Base-by-base conservation (phyloP, 2,113 vertebrate genomes). In the Halichoerus grypus region DNA sequence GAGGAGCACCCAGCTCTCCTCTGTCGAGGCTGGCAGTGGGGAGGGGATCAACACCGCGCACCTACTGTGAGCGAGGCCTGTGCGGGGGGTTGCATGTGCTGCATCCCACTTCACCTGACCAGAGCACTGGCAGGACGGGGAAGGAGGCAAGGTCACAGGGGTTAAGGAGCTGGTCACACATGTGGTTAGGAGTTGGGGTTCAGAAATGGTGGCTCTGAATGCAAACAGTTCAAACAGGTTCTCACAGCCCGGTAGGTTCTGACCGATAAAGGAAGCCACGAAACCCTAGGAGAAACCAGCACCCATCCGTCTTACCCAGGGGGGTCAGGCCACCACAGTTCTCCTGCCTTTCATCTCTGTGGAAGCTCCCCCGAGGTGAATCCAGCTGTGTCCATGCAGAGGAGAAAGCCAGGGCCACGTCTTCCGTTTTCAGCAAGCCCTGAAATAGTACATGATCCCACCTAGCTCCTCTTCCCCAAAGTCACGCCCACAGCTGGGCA, bases 401-500 rank as follows among this genome's bases (percentile, higher is more conserved):
- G 19, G 85, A 42, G 5, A 91, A 10, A 0, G n/a, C 67, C 79
- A 69, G 81, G 24, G 81, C 61, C 85, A 88, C 46, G 18, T 89
- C 96, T 91, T 98, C 98, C 82, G 93, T 72, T 86, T 97, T 96
- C 49, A 96, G 79, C 46, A 67, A 8, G 26, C 46, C 94, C 98
- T 97, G 82, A 36, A 96, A 94, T 15, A 77, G 55, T 0, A 93
- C 49, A 5, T 5, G 85, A 42, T n/a, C 42, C 13, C 21, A 67
- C 21, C 4, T 49, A 21, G 24, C 19, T 19, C 61, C 39, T 51
- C 82, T 15, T 51, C 4, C 36, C 18, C 13, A 1, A 26, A 13
- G 88, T 77, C n/a, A 28, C 13, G n/a, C 26, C 57, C 57, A 71
- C 80, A 82, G 16, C 15, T 39, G 14, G 39, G 15, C 51, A 53